Evolutionary conservation across 2,888 invertebrate genomes (phyloP).

Genomic region (Luperina nickerlii): DNA sequence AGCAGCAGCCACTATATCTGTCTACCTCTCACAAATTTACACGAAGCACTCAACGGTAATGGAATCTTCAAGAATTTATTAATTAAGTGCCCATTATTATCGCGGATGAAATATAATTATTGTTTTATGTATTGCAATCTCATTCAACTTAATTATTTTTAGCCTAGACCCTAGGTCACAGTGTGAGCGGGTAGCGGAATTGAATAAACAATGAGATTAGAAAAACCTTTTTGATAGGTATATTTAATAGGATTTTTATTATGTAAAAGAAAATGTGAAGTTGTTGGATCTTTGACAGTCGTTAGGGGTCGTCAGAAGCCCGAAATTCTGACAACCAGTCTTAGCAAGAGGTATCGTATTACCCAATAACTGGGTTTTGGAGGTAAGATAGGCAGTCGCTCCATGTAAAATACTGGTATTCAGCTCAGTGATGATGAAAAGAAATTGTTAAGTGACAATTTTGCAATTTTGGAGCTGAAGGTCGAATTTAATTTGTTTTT

Average conservation of each 20-base stretch:
- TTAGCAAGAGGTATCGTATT: not conserved
- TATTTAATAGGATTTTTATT: not conserved
- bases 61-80: slow-evolving; percentile 67
- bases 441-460: not conserved
- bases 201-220: not conserved
- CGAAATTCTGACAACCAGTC: not conserved
- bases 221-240: not conserved
- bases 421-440: not conserved
- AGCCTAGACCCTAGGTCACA: slow-evolving; percentile 35
- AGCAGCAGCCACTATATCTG: slow-evolving; percentile 27
- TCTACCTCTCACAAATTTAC: slow-evolving; percentile 50
- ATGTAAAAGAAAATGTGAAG: not conserved
- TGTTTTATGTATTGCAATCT: slow-evolving; percentile 75
- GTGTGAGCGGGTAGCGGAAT: slow-evolving; percentile 26
- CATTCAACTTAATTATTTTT: slow-evolving; percentile 74
- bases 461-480: not conserved
- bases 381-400: not conserved
- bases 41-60: slow-evolving; percentile 67
- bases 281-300: not conserved
- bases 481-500: not conserved
- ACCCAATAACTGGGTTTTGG: not conserved
- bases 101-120: slow-evolving; percentile 73
- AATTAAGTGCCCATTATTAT: slow-evolving; percentile 70
- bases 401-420: not conserved
- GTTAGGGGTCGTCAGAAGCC: not conserved